Conservation (phyloP, 2,113 vertebrate species). For the Saccopteryx leptura region DNA sequence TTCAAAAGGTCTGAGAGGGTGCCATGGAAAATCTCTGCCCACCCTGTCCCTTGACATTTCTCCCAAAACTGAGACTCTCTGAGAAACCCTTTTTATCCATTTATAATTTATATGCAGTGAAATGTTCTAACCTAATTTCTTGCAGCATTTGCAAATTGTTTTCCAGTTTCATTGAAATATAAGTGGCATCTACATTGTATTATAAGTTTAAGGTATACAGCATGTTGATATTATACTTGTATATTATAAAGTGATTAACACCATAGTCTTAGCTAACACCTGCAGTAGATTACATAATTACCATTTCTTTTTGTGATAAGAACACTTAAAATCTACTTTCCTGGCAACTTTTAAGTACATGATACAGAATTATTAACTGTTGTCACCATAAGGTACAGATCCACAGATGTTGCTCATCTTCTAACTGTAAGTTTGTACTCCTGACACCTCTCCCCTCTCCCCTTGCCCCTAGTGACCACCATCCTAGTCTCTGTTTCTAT, state of each 20-base stretch:
- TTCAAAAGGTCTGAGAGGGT: not conserved
- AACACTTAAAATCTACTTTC: not conserved
- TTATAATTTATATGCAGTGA: slow-evolving; percentile 50
- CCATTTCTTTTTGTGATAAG: not conserved
- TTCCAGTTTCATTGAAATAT: not conserved
- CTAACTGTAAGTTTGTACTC: not conserved
- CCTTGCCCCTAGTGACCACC: not conserved
- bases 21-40: not conserved
- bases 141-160: not conserved
- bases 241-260: not conserved
- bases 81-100: not conserved
- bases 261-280: not conserved
- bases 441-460: not conserved
- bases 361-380: not conserved
- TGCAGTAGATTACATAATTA: not conserved
- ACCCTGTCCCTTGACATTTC: not conserved
- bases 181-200: not conserved
- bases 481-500: not conserved
- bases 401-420: not conserved
- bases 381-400: not conserved
- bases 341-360: not conserved
- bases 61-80: slow-evolving; percentile 14
- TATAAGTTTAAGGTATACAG: not conserved
- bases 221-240: not conserved
- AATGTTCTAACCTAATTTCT: not conserved